phyloP scores from a whole-genome alignment of 2,888 invertebrate species.

The Aleiodes testaceus region DNA sequence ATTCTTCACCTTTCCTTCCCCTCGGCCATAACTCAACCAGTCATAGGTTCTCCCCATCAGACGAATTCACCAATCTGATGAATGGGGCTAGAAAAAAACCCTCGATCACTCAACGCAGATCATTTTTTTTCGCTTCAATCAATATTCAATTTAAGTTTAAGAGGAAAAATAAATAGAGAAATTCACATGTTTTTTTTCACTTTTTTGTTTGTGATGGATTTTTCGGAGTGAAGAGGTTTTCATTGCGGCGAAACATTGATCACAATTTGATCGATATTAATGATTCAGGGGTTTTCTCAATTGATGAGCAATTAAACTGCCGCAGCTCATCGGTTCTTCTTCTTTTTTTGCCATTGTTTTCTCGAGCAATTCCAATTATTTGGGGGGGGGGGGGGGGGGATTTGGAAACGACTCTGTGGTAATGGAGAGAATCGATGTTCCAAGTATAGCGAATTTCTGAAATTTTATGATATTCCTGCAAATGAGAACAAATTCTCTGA shows the following conservation, averaged over 20 bases:
- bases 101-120: constrained; percentile 35
- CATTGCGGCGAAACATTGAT: not conserved
- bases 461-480: too few species aligned
- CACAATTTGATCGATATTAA: too few species aligned
- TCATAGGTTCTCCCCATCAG: constrained; percentile 35
- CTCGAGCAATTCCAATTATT: not conserved
- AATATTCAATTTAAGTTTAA: constrained; percentile 27
- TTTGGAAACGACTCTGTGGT: too few species aligned
- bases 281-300: not conserved
- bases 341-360: not conserved
- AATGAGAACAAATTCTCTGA: too few species aligned
- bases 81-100: constrained; percentile 33
- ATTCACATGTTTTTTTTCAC: not conserved
- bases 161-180: too few species aligned
- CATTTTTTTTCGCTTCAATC: constrained; percentile 35
- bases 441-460: too few species aligned
- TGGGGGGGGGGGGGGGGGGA: constrained; percentile 6
- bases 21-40: constrained; percentile 42
- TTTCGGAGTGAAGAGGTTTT: not conserved
- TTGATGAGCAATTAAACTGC: constrained; percentile 7
- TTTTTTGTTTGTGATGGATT: constrained; percentile 15
- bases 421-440: too few species aligned
- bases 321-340: too few species aligned
- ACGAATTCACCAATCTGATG: constrained; percentile 42
- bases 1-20: constrained; percentile 7